phyloP scores from a whole-genome alignment of 2,888 invertebrate species.

The Clanis bilineata region DNA sequence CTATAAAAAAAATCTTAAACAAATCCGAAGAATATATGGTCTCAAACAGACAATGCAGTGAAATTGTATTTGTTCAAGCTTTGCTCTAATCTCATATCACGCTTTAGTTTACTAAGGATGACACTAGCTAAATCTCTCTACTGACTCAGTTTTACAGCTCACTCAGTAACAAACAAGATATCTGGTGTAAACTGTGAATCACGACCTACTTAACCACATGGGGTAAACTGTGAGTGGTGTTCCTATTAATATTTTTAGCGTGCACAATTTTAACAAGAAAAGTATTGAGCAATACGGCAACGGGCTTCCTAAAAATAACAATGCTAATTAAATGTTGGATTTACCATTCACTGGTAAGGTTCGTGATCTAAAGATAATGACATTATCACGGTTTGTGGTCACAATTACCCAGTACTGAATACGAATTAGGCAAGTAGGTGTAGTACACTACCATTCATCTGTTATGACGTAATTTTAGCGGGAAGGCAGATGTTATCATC shows the following conservation, averaged over 20 bases:
- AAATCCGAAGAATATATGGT: too few species aligned
- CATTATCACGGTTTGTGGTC: neutral
- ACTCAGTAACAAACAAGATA: neutral
- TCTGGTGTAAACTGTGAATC: constrained; percentile 6
- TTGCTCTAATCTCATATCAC: neutral
- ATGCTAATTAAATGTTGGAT: neutral
- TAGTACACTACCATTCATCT: neutral
- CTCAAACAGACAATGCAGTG: neutral
- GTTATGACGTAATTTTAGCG: neutral
- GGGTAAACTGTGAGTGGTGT: constrained; percentile 10
- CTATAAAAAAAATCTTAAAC: neutral
- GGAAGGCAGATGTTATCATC: neutral
- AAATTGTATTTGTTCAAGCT: neutral
- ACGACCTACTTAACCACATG: constrained; percentile 16
- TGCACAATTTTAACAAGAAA: neutral
- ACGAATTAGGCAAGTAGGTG: neutral
- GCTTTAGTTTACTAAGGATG: neutral
- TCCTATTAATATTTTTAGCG: constrained; percentile 8
- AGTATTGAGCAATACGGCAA: neutral
- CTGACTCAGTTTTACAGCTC: neutral
- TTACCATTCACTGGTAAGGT: neutral
- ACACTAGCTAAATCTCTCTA: neutral
- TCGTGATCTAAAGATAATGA: neutral
- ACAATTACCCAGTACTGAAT: neutral
- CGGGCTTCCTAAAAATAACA: neutral